A percentile compares a stretch with the other conserved stretches of the same genome.
These are phyloP conservation scores for Drymodes brunneopygia DNA, from an alignment of 2,113 vertebrate species.

Conservation along the genomic window DNA sequence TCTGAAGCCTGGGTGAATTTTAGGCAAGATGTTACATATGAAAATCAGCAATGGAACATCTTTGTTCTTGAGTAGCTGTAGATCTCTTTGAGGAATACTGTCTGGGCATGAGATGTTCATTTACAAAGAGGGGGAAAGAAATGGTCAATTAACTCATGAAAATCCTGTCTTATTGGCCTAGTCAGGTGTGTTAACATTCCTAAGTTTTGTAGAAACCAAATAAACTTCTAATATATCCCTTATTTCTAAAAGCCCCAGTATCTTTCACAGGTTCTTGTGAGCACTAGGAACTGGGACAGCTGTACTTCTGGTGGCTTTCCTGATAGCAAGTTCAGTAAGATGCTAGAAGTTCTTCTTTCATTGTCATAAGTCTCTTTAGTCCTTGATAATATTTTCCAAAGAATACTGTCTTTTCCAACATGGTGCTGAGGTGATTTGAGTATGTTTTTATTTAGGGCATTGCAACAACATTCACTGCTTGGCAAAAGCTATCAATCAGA, in stretches of 20 bases:
- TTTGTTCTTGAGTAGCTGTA: neutral
- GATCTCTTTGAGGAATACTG: neutral
- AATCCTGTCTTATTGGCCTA: neutral
- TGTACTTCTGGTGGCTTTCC: neutral
- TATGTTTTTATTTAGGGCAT: conserved; percentile 81
- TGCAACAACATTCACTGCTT: conserved; percentile 99
- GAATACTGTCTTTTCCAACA: neutral
- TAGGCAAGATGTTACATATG: neutral
- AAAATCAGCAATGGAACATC: neutral
- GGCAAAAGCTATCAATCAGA: conserved; percentile 99
- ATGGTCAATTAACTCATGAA: neutral
- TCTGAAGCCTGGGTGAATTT: neutral
- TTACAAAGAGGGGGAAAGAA: neutral
- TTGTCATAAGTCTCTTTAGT: neutral
- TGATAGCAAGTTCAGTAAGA: neutral
- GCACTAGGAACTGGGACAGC: neutral
- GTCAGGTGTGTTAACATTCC: neutral
- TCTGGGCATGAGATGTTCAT: neutral
- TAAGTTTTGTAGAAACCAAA: neutral
- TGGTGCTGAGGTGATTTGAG: neutral
- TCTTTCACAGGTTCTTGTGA: neutral
- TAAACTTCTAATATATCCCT: neutral
- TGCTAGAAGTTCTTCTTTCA: neutral
- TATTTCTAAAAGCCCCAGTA: neutral
- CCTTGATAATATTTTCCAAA: neutral